Conservation (phyloP, 2,113 vertebrate genomes). For the Phalacrocorax carbo region DNA sequence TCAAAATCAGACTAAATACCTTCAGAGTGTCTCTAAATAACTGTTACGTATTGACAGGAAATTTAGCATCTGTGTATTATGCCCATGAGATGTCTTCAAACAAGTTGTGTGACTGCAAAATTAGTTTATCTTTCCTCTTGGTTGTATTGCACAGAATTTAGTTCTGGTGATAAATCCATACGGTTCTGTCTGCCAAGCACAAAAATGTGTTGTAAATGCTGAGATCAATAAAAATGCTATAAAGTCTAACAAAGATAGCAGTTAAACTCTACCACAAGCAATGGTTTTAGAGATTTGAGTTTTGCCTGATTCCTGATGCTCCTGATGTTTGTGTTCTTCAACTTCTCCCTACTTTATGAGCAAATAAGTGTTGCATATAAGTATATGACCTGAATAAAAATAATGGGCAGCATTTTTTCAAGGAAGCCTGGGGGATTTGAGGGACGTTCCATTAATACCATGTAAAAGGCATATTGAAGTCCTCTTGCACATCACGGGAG, state of each 20-base stretch:
- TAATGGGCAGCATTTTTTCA: background rate
- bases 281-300: background rate
- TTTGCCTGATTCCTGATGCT: background rate
- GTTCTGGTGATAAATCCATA: background rate
- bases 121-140: background rate
- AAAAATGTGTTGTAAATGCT: background rate
- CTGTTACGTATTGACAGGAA: background rate
- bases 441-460: background rate
- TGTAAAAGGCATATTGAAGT: background rate
- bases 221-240: background rate
- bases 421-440: background rate
- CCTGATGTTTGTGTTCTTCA: background rate
- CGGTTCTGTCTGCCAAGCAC: background rate
- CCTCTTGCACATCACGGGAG: background rate
- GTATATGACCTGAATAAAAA: background rate
- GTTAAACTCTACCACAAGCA: background rate
- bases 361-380: background rate
- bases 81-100: background rate
- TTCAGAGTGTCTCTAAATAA: background rate
- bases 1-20: background rate
- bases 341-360: background rate
- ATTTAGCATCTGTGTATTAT: background rate
- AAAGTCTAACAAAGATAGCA: background rate
- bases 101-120: background rate
- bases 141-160: background rate